These are phyloP conservation scores for Drosophila aff. DNA, from an alignment of 1,140 invertebrate genomes.

Conservation along the genomic window DNA sequence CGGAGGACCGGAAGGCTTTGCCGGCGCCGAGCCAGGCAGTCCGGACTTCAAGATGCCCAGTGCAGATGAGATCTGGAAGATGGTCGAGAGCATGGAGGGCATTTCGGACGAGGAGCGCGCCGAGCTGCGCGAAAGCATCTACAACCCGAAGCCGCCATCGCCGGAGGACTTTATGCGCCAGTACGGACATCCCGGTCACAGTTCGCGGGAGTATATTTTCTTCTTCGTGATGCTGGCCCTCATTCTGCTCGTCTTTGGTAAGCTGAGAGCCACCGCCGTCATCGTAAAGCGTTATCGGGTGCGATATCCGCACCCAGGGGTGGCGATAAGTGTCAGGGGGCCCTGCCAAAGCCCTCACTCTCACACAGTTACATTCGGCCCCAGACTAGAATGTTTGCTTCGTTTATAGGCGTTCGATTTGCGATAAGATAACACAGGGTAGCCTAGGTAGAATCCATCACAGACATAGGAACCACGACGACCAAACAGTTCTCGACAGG, in stretches of 20 bases:
- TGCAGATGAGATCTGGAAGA: conserved; percentile 86
- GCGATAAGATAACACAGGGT: conserved; percentile 64
- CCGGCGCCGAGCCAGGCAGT: conserved; percentile 39
- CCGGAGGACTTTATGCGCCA: conserved; percentile 75
- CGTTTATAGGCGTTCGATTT: conserved; percentile 73
- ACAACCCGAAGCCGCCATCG: conserved; percentile 76
- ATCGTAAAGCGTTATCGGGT: conserved; percentile 33
- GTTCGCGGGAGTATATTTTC: conserved; percentile 72
- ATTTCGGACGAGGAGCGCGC: conserved; percentile 86
- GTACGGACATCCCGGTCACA: conserved; percentile 61
- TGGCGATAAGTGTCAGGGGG: conserved; percentile 43
- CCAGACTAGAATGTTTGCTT: conserved; percentile 54
- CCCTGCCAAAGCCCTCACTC: conserved; percentile 44
- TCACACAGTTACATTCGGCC: conserved; percentile 8
- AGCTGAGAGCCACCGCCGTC: conserved; percentile 31
- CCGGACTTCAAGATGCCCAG: conserved; percentile 85
- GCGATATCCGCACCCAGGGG: conserved; percentile 11
- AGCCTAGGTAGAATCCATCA: conserved; percentile 55
- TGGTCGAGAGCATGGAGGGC: conserved; percentile 86
- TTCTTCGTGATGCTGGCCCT: conserved; percentile 80
- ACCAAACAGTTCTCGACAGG: conserved; percentile 27
- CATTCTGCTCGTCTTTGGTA: conserved; percentile 81
- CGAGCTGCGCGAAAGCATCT: conserved; percentile 85
- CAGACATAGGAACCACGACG: conserved; percentile 23
- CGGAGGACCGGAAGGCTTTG: conserved; percentile 67